Conservation (phyloP, 2,797 vertebrate species). For the Hydrolagus colliei region DNA sequence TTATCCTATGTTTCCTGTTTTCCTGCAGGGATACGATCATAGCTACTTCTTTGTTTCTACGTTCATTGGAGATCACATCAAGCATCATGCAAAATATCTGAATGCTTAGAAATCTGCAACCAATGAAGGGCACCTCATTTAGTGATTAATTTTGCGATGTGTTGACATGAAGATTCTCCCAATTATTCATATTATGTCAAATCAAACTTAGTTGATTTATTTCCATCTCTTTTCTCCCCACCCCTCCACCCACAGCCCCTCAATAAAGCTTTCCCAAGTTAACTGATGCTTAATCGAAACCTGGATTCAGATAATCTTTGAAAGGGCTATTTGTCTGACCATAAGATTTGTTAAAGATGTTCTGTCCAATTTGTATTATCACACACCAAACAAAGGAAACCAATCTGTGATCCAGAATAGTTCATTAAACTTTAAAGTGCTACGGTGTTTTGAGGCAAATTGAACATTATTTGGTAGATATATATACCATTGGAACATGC, state of each 20-base stretch:
- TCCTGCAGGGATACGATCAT: constrained; percentile 83
- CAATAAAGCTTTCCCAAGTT: neutral
- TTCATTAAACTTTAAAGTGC: too few relatives aligned
- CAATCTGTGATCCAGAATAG: neutral
- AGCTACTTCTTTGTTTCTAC: constrained; percentile 91
- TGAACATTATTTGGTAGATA: too few relatives aligned
- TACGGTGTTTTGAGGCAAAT: too few relatives aligned
- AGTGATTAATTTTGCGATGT: neutral
- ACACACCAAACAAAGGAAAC: neutral
- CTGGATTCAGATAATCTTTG: neutral
- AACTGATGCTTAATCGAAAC: neutral
- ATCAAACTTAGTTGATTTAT: neutral
- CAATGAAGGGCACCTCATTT: neutral
- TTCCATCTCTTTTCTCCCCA: neutral
- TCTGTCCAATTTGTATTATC: too few relatives aligned
- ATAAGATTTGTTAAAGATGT: too few relatives aligned
- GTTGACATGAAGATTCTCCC: neutral
- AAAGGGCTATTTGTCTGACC: too few relatives aligned
- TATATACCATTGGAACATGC: too few relatives aligned
- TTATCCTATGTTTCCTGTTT: constrained; percentile 30
- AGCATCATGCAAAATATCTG: constrained; percentile 87
- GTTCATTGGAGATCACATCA: constrained; percentile 85
- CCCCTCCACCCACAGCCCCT: neutral
- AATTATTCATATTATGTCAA: neutral
- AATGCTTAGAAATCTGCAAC: constrained; percentile 51